Percentiles rank a stretch among this genome's conserved stretches.
Conservation (phyloP, 1,140 invertebrate genomes). For the Sminthurinus signatus region DNA sequence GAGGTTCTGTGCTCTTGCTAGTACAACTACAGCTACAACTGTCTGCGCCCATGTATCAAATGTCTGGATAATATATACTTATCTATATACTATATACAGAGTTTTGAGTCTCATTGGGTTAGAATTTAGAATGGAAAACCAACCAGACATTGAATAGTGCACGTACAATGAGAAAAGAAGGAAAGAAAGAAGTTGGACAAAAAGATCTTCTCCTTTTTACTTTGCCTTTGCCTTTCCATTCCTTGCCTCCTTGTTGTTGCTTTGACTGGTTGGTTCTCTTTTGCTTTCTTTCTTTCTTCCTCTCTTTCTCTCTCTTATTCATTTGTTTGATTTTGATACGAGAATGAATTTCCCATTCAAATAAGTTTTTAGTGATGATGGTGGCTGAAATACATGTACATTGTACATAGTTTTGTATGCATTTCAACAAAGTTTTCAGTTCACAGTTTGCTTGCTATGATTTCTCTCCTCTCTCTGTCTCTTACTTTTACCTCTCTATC, state of each 20-base stretch:
- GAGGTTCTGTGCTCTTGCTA: too few species aligned
- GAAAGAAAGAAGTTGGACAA: neutral
- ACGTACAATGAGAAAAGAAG: constrained; percentile 1
- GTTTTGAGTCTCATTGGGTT: too few species aligned
- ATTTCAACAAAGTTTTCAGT: constrained; percentile 11
- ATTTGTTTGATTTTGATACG: constrained; percentile 17
- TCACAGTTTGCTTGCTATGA: constrained; percentile 4
- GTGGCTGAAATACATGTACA: too few species aligned
- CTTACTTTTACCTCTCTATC: neutral
- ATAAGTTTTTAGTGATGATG: constrained; percentile 14
- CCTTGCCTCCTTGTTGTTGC: constrained; percentile 2
- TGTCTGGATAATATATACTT: too few species aligned
- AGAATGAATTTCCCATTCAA: constrained; percentile 14
- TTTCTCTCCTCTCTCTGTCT: constrained; percentile 1
- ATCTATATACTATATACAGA: too few species aligned
- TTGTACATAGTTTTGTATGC: too few species aligned
- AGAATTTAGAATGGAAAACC: too few species aligned
- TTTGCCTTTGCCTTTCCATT: neutral
- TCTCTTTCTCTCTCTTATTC: constrained; percentile 6
- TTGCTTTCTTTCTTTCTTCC: neutral
- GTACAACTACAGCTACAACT: too few species aligned
- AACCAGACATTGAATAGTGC: too few species aligned
- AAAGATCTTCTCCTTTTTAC: neutral
- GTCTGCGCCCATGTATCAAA: too few species aligned
- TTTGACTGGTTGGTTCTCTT: constrained; percentile 1